Evolutionary conservation across 2,888 invertebrate genomes (phyloP), one percentile per base, ranked within the genome.

Genomic region (Zonitis immaculata): DNA sequence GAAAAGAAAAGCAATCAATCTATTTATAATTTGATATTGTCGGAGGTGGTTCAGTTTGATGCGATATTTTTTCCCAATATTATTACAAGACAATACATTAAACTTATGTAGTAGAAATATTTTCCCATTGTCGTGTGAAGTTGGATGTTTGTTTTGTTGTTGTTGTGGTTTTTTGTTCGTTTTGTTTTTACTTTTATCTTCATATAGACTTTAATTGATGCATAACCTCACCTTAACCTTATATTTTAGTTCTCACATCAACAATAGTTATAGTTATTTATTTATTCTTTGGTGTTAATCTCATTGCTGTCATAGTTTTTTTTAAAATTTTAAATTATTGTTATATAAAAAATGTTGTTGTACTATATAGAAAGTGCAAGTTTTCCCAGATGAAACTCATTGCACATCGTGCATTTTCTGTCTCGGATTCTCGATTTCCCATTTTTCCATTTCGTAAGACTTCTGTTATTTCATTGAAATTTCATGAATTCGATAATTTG

Each of bases 231-330:
- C 73, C 73, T 72, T 71, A 71, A 72, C 73, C 71, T 73, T 72
- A 73, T 67, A 71, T 69, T 67, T 72, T 64, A 67, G 66, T 73
- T 73, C 73, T 61, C 73, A 73, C 54, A 63, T 52, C 49, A 66
- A 72, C 73, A 73, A 73, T 72, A 52, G 65, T 47, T 42, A n/a
- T n/a, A n/a, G n/a, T n/a, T n/a, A n/a, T n/a, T n/a, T n/a, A n/a
- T n/a, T n/a, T n/a, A n/a, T n/a, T 42, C 27, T 14, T 5, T 6
- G 14, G 48, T 54, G 58, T 67, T 66, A n/a, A 67, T 66, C 64
- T 64, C 55, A 58, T 50, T 57, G 54, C 51, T 54, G 56, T 53
- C 52, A 49, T n/a, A n/a, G n/a, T n/a, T n/a, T 54, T 50, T 52
- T 52, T 49, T 11, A 59, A 64, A 63, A 63, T 64, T 62, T 57